A percentile compares a stretch with the other conserved stretches of the same genome.
Conservation (phyloP, 2,797 vertebrate genomes). For the Myotis myotis region DNA sequence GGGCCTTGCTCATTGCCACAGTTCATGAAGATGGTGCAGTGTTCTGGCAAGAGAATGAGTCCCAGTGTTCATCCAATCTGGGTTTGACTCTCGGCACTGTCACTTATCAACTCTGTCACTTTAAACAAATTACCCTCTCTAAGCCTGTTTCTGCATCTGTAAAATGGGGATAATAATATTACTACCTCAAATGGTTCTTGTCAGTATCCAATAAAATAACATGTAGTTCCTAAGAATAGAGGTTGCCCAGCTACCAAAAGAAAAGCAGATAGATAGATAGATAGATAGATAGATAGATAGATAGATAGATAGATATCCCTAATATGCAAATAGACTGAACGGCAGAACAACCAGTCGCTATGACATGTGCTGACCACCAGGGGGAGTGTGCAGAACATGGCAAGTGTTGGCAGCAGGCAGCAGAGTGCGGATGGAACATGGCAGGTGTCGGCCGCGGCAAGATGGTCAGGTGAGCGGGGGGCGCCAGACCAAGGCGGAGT, state of each 20-base stretch:
- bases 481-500: too few species aligned
- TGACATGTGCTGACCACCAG: too few species aligned
- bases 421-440: too few species aligned
- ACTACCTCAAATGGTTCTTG: conserved; percentile 58
- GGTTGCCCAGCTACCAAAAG: conserved; percentile 8
- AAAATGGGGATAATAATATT: conserved; percentile 66
- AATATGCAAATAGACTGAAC: too few species aligned
- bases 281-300: too few species aligned
- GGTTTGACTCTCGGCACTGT: conserved; percentile 53
- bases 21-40: not conserved
- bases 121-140: conserved; percentile 63
- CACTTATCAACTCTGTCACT: conserved; percentile 55
- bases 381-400: too few species aligned
- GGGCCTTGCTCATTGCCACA: not conserved
- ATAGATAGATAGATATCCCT: too few species aligned
- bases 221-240: conserved; percentile 44
- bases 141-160: conserved; percentile 71
- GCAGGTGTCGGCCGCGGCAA: too few species aligned
- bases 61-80: conserved; percentile 37
- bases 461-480: too few species aligned
- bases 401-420: too few species aligned
- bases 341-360: too few species aligned
- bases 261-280: conserved; percentile 1
- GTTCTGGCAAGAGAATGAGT: conserved; percentile 47
- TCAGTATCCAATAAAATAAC: conserved; percentile 60